Conservation (phyloP, 1,140 invertebrate genomes). For the Stegodyphus dumicola region DNA sequence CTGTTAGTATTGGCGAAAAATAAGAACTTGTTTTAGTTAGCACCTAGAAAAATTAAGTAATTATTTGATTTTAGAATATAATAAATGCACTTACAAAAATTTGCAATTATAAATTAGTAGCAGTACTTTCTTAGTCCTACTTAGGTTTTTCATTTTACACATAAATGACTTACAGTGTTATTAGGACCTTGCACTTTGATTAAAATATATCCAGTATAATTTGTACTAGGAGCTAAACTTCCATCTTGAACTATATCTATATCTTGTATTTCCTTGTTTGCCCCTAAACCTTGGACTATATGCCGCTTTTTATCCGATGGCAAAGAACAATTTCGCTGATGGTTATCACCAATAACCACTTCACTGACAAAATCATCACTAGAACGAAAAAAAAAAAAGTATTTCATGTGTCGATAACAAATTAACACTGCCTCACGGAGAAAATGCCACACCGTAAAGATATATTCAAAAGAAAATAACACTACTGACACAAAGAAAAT, state of each 20-base stretch:
- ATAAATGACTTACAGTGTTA: too few species aligned
- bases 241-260: slow-evolving; percentile 65
- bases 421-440: slow-evolving; percentile 36
- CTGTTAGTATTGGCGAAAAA: slow-evolving; percentile 62
- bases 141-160: too few species aligned
- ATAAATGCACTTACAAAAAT: too few species aligned
- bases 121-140: too few species aligned
- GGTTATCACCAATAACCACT: slow-evolving; percentile 62
- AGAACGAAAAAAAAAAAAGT: slow-evolving; percentile 21
- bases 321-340: slow-evolving; percentile 42
- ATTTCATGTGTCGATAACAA: background rate
- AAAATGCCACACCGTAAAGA: background rate
- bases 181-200: slow-evolving; percentile 63
- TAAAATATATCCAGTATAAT: slow-evolving; percentile 64
- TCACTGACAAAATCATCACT: slow-evolving; percentile 62
- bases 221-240: slow-evolving; percentile 62
- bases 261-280: slow-evolving; percentile 17
- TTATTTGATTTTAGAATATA: background rate
- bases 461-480: background rate
- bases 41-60: slow-evolving; percentile 36
- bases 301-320: slow-evolving; percentile 44
- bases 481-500: background rate
- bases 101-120: too few species aligned
- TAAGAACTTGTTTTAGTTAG: slow-evolving; percentile 61
- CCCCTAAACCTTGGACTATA: slow-evolving; percentile 20